A percentile compares a stretch with the other conserved stretches of the same genome.
These are phyloP conservation scores for Rhamphomyia laevipes DNA, from an alignment of 2,888 invertebrate genomes.

Conservation along the genomic window DNA sequence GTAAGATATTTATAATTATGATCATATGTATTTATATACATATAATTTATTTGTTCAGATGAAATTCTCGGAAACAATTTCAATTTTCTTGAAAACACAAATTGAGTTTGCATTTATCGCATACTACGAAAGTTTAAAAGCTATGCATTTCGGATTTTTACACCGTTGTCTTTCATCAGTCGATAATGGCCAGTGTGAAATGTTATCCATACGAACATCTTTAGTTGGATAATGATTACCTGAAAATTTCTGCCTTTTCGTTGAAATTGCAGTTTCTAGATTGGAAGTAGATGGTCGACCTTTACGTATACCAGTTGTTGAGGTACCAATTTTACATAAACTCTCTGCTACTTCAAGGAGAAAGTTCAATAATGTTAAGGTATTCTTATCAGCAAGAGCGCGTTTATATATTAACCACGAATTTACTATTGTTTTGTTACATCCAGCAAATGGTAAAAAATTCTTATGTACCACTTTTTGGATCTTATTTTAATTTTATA, in stretches of 20 bases:
- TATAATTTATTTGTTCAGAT: neutral
- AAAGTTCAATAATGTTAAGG: neutral
- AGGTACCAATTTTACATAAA: neutral
- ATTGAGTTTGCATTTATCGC: neutral
- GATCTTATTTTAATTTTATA: slow-evolving; percentile 11
- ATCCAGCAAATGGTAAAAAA: slow-evolving; percentile 11
- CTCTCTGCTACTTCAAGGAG: neutral
- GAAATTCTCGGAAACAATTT: neutral
- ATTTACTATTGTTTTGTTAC: slow-evolving; percentile 7
- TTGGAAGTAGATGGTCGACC: neutral
- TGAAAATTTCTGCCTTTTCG: neutral
- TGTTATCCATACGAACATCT: neutral
- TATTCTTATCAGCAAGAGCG: neutral
- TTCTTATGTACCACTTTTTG: slow-evolving; percentile 8
- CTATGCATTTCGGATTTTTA: neutral
- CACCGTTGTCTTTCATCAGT: neutral
- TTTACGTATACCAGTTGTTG: neutral
- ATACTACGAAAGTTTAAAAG: neutral
- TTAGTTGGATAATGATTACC: neutral
- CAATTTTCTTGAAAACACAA: neutral
- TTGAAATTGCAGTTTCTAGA: neutral
- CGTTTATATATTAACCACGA: slow-evolving; percentile 1
- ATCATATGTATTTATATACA: neutral
- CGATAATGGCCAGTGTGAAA: neutral
- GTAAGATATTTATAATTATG: too few relatives aligned